Evolutionary conservation across 2,888 invertebrate species (phyloP).

Genomic region (Leptinotarsa tumamoca): DNA sequence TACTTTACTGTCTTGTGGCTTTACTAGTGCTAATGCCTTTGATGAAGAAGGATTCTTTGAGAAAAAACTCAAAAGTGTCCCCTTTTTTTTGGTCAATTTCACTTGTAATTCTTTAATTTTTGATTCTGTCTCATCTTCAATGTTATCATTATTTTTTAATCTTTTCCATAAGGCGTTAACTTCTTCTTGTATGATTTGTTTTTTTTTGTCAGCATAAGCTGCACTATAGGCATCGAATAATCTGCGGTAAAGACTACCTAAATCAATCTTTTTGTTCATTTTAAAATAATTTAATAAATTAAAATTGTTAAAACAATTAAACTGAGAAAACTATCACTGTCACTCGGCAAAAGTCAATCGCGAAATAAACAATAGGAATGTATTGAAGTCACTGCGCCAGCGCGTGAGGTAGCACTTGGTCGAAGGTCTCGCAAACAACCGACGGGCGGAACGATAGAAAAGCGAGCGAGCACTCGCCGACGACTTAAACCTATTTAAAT

Average conservation of each 20-base stretch:
- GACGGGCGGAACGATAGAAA: too few relatives aligned
- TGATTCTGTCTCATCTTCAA: not conserved
- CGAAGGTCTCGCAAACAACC: too few relatives aligned
- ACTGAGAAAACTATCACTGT: not conserved
- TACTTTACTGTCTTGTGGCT: slow-evolving; percentile 22
- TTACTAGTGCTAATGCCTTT: slow-evolving; percentile 15
- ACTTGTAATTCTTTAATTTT: not conserved
- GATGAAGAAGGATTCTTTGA: slow-evolving; percentile 24
- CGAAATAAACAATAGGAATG: too few relatives aligned
- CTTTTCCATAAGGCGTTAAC: slow-evolving; percentile 19
- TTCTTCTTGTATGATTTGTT: slow-evolving; percentile 26
- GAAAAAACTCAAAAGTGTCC: slow-evolving; percentile 1
- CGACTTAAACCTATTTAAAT: too few relatives aligned
- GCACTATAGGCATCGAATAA: slow-evolving; percentile 23
- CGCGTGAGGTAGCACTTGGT: not conserved
- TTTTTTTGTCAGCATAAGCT: slow-evolving; percentile 25
- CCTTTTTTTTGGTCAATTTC: not conserved
- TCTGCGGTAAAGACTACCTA: slow-evolving; percentile 27
- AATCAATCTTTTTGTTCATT: slow-evolving; percentile 27
- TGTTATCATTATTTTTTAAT: slow-evolving; percentile 13
- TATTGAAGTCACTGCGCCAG: too few relatives aligned
- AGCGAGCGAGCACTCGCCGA: too few relatives aligned
- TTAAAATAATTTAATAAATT: slow-evolving; percentile 17
- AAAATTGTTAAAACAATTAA: not conserved
- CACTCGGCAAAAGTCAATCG: not conserved